Conservation (phyloP, 2,113 vertebrate genomes). For the Cyprinodon variegatus region DNA sequence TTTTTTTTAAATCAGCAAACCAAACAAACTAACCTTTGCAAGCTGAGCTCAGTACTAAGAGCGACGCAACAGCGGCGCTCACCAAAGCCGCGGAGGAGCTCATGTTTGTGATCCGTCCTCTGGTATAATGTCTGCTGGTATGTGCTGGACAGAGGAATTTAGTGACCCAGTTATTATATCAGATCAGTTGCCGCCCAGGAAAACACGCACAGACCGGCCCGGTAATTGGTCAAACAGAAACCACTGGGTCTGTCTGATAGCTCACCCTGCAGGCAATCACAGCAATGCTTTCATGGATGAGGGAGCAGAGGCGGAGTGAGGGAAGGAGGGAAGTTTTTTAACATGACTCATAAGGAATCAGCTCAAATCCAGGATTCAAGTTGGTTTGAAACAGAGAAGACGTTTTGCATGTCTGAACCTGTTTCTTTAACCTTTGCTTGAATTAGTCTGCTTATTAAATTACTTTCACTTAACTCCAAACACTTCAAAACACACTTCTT, state of each 20-base stretch:
- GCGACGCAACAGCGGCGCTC: constrained; percentile 15
- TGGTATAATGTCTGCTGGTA: neutral
- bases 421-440: neutral
- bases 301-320: constrained; percentile 15
- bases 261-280: neutral
- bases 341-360: constrained; percentile 60
- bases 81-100: constrained; percentile 25
- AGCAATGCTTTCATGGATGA: constrained; percentile 16
- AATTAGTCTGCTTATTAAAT: neutral
- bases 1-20: too few species aligned
- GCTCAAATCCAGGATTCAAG: neutral
- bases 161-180: neutral
- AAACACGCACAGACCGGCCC: neutral
- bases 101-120: constrained; percentile 33
- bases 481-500: too few species aligned
- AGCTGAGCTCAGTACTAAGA: constrained; percentile 43
- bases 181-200: constrained; percentile 26
- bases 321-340: constrained; percentile 43
- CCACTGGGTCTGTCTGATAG: constrained; percentile 12
- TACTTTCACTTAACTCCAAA: too few species aligned
- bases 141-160: neutral
- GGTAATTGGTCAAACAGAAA: constrained; percentile 43
- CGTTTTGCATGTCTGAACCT: neutral
- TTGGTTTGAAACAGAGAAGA: neutral
- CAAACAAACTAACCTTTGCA: constrained; percentile 45